Percentiles rank a stretch among this genome's conserved stretches.
These are phyloP conservation scores for Gibbula magus DNA, from an alignment of 2,888 invertebrate species.

Conservation along the genomic window DNA sequence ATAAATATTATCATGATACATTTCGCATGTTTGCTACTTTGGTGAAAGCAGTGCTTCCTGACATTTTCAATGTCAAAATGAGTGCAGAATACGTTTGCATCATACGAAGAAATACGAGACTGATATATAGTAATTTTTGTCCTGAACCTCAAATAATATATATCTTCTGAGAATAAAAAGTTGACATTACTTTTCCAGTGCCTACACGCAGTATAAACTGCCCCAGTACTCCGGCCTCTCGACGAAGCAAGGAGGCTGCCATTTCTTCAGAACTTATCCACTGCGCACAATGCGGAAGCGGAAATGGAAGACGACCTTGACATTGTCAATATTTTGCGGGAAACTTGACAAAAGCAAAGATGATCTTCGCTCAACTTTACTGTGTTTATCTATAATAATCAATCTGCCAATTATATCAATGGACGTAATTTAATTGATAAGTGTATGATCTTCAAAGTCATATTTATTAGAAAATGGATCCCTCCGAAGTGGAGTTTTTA, in stretches of 20 bases:
- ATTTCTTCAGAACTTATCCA: slow-evolving; percentile 24
- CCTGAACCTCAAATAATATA: too few relatives aligned
- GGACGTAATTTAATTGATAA: too few relatives aligned
- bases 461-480: slow-evolving; percentile 66
- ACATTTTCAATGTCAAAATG: neutral
- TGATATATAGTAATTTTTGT: too few relatives aligned
- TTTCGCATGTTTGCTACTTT: too few relatives aligned
- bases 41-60: neutral
- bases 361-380: neutral
- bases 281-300: slow-evolving; percentile 16
- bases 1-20: too few relatives aligned
- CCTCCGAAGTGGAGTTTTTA: slow-evolving; percentile 82
- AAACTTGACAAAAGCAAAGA: neutral
- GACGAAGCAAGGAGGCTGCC: slow-evolving; percentile 47
- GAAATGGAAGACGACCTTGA: neutral
- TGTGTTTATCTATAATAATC: too few relatives aligned
- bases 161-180: neutral
- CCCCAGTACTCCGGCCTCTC: slow-evolving; percentile 41
- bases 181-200: neutral
- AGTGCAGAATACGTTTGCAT: slow-evolving; percentile 1
- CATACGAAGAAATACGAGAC: neutral
- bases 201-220: slow-evolving; percentile 27
- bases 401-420: too few relatives aligned
- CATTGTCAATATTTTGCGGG: slow-evolving; percentile 22
- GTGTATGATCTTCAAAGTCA: too few relatives aligned